Conservation (phyloP, 2,888 invertebrate species). For the Poecilobothrus nobilitatus region DNA sequence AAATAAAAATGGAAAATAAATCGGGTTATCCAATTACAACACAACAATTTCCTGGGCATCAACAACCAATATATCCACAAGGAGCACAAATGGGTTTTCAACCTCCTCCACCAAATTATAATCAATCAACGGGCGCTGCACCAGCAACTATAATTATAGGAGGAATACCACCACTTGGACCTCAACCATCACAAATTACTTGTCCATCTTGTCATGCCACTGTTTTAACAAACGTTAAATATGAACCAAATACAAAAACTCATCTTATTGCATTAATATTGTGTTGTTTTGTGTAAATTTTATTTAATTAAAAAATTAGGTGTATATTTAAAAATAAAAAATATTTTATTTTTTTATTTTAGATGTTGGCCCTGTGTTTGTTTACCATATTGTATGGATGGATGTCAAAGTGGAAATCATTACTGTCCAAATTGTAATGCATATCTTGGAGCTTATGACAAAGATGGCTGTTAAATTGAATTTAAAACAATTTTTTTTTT, state of each 20-base stretch:
- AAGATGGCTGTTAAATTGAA: not conserved
- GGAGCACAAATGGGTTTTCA: not conserved
- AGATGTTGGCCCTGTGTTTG: conserved; percentile 51
- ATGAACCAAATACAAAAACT: conserved; percentile 24
- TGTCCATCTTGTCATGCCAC: conserved; percentile 43
- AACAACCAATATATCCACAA: not conserved
- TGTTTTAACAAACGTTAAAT: conserved; percentile 38
- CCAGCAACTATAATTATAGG: conserved; percentile 19
- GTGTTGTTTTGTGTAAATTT: conserved; percentile 31
- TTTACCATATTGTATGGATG: conserved; percentile 51
- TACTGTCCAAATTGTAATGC: conserved; percentile 52
- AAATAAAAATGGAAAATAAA: not conserved
- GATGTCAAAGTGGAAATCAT: conserved; percentile 50
- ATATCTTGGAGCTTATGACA: conserved; percentile 46
- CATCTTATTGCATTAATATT: conserved; percentile 24
- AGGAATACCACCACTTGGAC: conserved; percentile 28
- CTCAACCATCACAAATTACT: conserved; percentile 32
- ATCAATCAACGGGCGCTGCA: not conserved
- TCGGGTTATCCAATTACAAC: not conserved
- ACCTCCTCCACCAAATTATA: conserved; percentile 18
- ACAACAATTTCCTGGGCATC: not conserved
- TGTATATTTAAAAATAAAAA: not conserved
- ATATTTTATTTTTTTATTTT: conserved; percentile 16
- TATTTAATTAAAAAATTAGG: not conserved
- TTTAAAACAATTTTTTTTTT: too few species aligned